Conservation (phyloP, 2,888 invertebrate genomes). For the Eupeodes luniger region DNA sequence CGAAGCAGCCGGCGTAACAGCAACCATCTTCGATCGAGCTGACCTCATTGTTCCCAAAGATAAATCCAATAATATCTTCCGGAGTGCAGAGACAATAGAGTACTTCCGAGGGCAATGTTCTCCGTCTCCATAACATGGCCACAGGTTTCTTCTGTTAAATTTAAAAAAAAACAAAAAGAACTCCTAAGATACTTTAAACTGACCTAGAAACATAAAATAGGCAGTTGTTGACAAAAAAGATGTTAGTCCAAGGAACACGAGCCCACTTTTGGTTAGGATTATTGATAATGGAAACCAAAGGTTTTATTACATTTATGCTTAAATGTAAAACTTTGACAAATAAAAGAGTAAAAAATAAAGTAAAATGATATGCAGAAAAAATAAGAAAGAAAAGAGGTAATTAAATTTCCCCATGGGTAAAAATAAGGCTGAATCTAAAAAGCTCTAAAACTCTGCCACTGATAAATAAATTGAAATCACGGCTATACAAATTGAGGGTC, state of each 20-base stretch:
- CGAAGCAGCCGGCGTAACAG: conserved; percentile 95
- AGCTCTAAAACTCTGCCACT: background rate
- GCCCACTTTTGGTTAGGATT: conserved; percentile 32
- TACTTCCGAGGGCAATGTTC: conserved; percentile 66
- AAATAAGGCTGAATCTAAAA: background rate
- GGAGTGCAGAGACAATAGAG: conserved; percentile 54
- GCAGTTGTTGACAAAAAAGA: conserved; percentile 35
- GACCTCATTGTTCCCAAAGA: conserved; percentile 84
- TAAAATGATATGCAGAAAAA: background rate
- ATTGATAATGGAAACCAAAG: conserved; percentile 33
- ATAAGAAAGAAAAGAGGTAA: background rate
- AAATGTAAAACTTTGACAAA: conserved; percentile 8
- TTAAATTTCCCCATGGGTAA: background rate
- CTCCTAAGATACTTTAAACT: conserved; percentile 33
- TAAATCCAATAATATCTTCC: conserved; percentile 74
- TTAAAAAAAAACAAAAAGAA: background rate
- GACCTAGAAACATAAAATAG: conserved; percentile 18
- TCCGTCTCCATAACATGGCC: conserved; percentile 47
- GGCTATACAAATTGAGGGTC: conserved; percentile 7
- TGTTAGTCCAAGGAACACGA: conserved; percentile 28
- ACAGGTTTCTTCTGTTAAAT: conserved; percentile 5
- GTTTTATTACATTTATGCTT: conserved; percentile 29
- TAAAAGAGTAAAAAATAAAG: background rate
- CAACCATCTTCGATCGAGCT: conserved; percentile 97
- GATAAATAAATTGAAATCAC: background rate